Percentiles rank a stretch among this genome's conserved stretches.
Conservation (phyloP, 2,888 invertebrate species). For the Metacarcinus magister region DNA sequence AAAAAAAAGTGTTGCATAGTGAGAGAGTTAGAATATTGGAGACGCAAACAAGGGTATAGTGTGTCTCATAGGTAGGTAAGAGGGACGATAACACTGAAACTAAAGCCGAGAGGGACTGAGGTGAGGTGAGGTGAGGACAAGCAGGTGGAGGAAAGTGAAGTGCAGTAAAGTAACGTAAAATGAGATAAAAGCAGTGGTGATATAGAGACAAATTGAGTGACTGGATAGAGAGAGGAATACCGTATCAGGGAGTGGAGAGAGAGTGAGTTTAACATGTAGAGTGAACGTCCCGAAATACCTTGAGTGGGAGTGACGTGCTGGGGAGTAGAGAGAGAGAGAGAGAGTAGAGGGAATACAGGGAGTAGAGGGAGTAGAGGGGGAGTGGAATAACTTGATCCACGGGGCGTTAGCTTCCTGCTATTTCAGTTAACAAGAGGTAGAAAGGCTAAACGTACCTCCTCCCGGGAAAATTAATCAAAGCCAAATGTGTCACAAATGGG, state of each 20-base stretch:
- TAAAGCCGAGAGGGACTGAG: too few species aligned
- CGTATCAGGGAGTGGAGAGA: neutral
- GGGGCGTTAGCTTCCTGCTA: neutral
- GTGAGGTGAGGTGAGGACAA: too few species aligned
- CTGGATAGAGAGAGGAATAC: too few species aligned
- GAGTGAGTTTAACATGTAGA: neutral
- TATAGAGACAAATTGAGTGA: too few species aligned
- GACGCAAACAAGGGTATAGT: neutral
- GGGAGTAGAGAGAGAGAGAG: neutral
- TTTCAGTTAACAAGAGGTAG: constrained; percentile 2
- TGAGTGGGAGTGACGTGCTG: neutral
- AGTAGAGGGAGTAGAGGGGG: neutral
- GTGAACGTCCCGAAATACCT: neutral
- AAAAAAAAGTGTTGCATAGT: too few species aligned
- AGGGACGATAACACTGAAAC: too few species aligned
- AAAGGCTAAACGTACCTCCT: constrained; percentile 13
- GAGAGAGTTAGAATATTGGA: too few species aligned
- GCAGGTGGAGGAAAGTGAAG: too few species aligned
- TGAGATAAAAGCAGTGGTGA: too few species aligned
- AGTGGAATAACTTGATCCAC: neutral
- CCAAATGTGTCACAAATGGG: neutral
- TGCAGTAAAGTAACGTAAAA: too few species aligned
- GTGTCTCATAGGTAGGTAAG: neutral
- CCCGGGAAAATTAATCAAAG: constrained; percentile 17
- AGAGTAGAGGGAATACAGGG: too few species aligned